Conservation (phyloP, 2,888 invertebrate species). For the Epirrita christyi region DNA sequence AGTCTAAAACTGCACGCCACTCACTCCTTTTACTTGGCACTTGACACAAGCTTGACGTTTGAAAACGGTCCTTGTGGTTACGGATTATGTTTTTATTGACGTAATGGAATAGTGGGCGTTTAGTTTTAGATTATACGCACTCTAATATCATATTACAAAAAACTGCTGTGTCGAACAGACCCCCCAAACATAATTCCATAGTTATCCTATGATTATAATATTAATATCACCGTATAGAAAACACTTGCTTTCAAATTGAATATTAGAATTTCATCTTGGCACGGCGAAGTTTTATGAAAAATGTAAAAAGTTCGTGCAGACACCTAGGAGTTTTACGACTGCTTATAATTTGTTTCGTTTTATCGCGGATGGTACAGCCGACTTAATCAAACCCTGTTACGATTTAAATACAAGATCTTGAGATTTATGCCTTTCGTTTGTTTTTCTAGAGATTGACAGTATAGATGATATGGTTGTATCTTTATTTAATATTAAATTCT, state of each 20-base stretch:
- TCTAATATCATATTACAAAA: no score
- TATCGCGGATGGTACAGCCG: conserved; percentile 65
- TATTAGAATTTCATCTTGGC: conserved; percentile 81
- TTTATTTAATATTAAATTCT: no score
- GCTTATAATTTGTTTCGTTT: conserved; percentile 82
- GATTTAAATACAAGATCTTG: conserved; percentile 38
- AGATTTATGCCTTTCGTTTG: not conserved
- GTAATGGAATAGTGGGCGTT: no score
- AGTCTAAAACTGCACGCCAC: no score
- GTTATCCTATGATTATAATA: not conserved
- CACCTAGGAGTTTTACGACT: conserved; percentile 80
- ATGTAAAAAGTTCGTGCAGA: conserved; percentile 81
- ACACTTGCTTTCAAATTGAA: conserved; percentile 79
- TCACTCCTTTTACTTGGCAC: no score
- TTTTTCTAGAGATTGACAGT: not conserved
- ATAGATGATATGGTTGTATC: no score
- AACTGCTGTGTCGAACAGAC: no score
- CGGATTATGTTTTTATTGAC: no score
- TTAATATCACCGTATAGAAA: conserved; percentile 43
- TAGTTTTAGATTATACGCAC: no score
- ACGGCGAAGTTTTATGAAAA: conserved; percentile 80
- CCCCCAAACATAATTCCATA: no score
- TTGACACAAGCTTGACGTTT: no score
- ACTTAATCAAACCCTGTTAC: conserved; percentile 64
- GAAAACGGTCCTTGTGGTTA: no score